phyloP scores from a whole-genome alignment of 2,888 invertebrate species.

The Nineta flava region DNA sequence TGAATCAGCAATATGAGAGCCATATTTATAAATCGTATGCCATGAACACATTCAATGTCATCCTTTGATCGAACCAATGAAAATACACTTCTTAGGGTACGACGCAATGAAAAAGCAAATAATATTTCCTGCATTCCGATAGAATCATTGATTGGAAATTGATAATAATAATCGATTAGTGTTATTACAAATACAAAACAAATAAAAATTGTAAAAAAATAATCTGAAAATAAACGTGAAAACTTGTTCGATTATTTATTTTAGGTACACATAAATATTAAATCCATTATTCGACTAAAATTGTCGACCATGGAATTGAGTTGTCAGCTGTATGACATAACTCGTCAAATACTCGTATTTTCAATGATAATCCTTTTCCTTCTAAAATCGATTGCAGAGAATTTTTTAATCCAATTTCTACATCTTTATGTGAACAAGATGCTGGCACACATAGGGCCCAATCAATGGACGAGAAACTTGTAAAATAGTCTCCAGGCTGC shows the following conservation, averaged over 20 bases:
- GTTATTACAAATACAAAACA: background rate
- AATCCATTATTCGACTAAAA: constrained; percentile 30
- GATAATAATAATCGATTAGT: too few species aligned
- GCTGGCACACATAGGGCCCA: constrained; percentile 53
- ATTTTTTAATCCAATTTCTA: constrained; percentile 36
- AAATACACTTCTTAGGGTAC: constrained; percentile 37
- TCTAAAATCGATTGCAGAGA: constrained; percentile 31
- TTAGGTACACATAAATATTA: too few species aligned
- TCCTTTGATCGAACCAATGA: constrained; percentile 30
- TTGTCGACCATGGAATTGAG: constrained; percentile 26
- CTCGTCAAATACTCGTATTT: constrained; percentile 38
- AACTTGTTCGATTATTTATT: background rate
- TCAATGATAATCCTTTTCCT: constrained; percentile 36
- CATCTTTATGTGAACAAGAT: constrained; percentile 38
- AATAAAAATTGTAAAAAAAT: background rate
- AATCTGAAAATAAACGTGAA: background rate
- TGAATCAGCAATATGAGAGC: constrained; percentile 44
- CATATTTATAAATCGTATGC: constrained; percentile 48
- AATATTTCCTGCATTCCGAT: constrained; percentile 20
- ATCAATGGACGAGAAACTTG: constrained; percentile 45
- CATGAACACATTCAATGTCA: constrained; percentile 48
- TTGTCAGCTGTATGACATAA: constrained; percentile 39
- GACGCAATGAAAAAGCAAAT: constrained; percentile 44
- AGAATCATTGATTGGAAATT: background rate
- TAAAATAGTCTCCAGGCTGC: constrained; percentile 54